phyloP scores from a whole-genome alignment of 2,113 vertebrate genomes.

The Sapajus apella region DNA sequence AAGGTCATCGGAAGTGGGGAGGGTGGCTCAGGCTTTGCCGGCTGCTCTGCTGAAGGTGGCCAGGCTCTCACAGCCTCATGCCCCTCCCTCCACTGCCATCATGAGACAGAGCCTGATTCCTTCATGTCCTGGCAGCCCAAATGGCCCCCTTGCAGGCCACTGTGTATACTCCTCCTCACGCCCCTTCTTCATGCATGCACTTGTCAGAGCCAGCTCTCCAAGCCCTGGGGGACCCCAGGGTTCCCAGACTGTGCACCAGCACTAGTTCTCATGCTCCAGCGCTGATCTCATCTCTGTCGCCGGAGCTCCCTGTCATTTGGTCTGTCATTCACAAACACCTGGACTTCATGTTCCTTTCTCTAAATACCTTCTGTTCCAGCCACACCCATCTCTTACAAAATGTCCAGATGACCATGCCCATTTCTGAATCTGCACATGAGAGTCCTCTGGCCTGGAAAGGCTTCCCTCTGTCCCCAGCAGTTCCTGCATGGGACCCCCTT shows the following conservation, averaged over 20 bases:
- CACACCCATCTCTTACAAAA: neutral
- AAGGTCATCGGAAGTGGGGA: fast-evolving
- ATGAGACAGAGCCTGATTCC: fast-evolving
- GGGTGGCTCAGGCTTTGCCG: neutral
- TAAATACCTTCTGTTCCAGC: neutral
- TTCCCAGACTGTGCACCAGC: neutral
- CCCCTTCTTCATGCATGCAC: fast-evolving
- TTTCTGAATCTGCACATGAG: neutral
- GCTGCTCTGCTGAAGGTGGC: fast-evolving
- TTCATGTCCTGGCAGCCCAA: neutral
- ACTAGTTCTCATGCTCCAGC: too few species aligned
- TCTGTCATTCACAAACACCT: neutral
- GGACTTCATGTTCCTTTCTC: neutral
- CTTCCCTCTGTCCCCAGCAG: neutral
- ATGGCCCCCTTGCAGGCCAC: fast-evolving
- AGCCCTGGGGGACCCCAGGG: fast-evolving
- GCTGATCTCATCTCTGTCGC: neutral
- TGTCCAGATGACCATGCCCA: fast-evolving
- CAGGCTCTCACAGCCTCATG: too few species aligned
- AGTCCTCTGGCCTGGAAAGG: neutral
- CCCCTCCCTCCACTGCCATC: too few species aligned
- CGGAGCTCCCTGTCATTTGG: fast-evolving
- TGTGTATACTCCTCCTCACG: fast-evolving
- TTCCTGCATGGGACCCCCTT: fast-evolving
- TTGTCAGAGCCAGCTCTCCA: neutral